Evolutionary conservation across 2,888 invertebrate genomes (phyloP).

Genomic region (Drosophila prostipennis): DNA sequence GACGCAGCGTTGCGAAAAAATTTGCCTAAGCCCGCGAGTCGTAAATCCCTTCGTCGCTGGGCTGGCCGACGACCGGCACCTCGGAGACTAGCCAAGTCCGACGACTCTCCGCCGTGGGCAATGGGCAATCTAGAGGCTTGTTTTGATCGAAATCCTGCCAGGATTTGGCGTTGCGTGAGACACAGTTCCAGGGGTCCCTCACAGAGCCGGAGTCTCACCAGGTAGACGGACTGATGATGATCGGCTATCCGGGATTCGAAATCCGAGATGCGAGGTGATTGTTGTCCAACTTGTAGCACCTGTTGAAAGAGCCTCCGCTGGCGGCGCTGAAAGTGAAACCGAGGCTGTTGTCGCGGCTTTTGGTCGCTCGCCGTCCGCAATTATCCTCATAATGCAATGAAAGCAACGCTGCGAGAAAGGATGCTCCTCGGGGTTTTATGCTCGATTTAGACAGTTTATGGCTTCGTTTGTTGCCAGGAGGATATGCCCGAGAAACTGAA

Average conservation of each 20-base stretch:
- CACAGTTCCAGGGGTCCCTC: constrained; percentile 20
- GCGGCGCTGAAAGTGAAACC: constrained; percentile 61
- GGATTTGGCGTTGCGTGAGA: constrained; percentile 68
- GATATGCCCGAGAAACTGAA: constrained; percentile 6
- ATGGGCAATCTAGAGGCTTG: constrained; percentile 71
- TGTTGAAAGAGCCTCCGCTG: constrained; percentile 50
- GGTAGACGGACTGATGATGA: constrained; percentile 63
- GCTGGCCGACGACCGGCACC: constrained; percentile 21
- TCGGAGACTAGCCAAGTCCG: constrained; percentile 60
- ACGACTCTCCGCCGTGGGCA: constrained; percentile 26
- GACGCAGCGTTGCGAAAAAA: constrained; percentile 58
- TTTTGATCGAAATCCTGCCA: constrained; percentile 70
- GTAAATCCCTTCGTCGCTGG: constrained; percentile 69
- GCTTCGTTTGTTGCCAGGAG: constrained; percentile 57
- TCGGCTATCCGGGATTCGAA: constrained; percentile 27
- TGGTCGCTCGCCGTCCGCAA: constrained; percentile 58
- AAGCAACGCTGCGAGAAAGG: constrained; percentile 68
- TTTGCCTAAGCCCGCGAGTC: constrained; percentile 73
- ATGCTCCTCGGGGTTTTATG: constrained; percentile 70
- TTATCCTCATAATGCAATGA: constrained; percentile 65
- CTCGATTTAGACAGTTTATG: constrained; percentile 76
- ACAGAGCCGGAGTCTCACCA: constrained; percentile 39
- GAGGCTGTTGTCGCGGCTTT: constrained; percentile 53
- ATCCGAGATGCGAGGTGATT: constrained; percentile 4
- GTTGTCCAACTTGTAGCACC: constrained; percentile 70